Percentiles rank a stretch among this genome's conserved stretches.
Evolutionary conservation across 2,888 invertebrate genomes (phyloP).

Genomic region (Theristus sp.): DNA sequence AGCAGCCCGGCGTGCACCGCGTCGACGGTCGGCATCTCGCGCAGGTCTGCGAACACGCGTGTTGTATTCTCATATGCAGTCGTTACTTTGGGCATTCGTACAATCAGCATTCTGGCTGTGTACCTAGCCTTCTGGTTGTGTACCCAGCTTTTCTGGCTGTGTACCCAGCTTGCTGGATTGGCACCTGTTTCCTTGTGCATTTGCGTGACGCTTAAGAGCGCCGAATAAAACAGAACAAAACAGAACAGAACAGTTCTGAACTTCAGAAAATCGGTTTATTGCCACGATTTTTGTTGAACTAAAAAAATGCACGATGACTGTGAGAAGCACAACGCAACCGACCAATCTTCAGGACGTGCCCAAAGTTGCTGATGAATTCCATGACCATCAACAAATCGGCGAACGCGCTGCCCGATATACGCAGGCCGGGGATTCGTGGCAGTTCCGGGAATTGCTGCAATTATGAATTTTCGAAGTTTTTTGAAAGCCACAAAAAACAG

Average conservation of each 20-base stretch:
- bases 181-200: not conserved
- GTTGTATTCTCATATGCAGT: no score
- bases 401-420: conserved; percentile 67
- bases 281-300: no score
- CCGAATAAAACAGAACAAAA: not conserved
- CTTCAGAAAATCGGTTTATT: no score
- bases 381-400: conserved; percentile 81
- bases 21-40: conserved; percentile 62
- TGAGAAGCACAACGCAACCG: conserved; percentile 34
- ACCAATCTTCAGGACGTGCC: conserved; percentile 80
- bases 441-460: conserved; percentile 37
- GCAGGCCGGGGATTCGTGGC: conserved; percentile 56
- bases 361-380: conserved; percentile 88
- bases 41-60: conserved; percentile 47
- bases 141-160: no score
- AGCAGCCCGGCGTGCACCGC: conserved; percentile 30
- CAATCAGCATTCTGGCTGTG: no score
- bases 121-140: no score
- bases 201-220: not conserved
- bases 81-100: no score
- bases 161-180: no score
- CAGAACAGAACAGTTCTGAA: no score
- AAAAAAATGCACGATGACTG: no score
- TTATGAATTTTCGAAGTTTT: not conserved
- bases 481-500: no score